A percentile compares a stretch with the other conserved stretches of the same genome.
These are phyloP conservation scores for Lottia gigantea DNA, from an alignment of 2,888 invertebrate genomes.

Conservation along the genomic window DNA sequence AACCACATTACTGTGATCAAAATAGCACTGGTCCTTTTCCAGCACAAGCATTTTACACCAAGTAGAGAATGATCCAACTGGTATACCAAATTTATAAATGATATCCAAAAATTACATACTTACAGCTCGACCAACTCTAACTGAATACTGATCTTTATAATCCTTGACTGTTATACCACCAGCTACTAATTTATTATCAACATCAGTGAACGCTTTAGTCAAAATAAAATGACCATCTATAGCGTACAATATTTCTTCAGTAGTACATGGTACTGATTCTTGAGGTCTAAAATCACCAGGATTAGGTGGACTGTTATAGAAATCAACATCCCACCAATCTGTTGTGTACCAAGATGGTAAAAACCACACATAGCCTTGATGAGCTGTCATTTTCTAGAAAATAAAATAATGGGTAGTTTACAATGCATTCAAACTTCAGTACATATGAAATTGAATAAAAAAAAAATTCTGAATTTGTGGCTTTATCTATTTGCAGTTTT, in stretches of 20 bases:
- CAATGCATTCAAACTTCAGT: too few relatives aligned
- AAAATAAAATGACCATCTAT: slow-evolving; percentile 80
- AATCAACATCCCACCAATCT: slow-evolving; percentile 75
- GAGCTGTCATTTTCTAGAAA: slow-evolving; percentile 68
- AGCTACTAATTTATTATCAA: slow-evolving; percentile 75
- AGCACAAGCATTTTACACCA: too few relatives aligned
- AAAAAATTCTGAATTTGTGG: too few relatives aligned
- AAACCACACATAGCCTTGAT: slow-evolving; percentile 86
- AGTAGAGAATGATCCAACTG: too few relatives aligned
- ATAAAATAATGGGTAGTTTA: not conserved
- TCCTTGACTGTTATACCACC: slow-evolving; percentile 72
- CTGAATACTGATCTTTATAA: slow-evolving; percentile 71
- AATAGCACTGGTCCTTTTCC: not conserved
- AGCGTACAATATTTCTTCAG: slow-evolving; percentile 73
- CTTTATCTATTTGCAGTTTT: not conserved
- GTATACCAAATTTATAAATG: too few relatives aligned
- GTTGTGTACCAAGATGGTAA: slow-evolving; percentile 77
- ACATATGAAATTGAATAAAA: too few relatives aligned
- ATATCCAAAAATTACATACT: slow-evolving; percentile 19
- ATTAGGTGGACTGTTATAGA: slow-evolving; percentile 55
- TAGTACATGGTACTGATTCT: slow-evolving; percentile 74
- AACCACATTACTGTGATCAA: not conserved
- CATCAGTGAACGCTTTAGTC: slow-evolving; percentile 77
- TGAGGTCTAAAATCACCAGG: slow-evolving; percentile 46
- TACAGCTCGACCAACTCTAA: slow-evolving; percentile 49